Conservation (phyloP, 2,797 vertebrate genomes). For the Melanotaenia parkinsoni region DNA sequence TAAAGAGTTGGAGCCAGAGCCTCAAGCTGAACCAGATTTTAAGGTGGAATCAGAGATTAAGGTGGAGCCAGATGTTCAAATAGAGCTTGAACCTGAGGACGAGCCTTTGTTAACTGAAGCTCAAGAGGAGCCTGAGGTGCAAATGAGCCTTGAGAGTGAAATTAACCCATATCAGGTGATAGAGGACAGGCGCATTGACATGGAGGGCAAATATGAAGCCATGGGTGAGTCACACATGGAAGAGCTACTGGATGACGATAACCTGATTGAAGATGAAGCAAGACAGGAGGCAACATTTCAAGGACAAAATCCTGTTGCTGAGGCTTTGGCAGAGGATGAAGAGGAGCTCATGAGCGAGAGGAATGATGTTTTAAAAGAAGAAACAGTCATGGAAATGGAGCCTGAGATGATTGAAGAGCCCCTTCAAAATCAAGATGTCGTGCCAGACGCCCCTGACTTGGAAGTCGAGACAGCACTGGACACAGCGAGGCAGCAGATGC, state of each 20-base stretch:
- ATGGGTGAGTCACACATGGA: conserved; percentile 26
- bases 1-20: neutral
- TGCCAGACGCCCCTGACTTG: conserved; percentile 8
- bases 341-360: neutral
- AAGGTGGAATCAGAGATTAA: conserved; percentile 11
- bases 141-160: conserved; percentile 18
- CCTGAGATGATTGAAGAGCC: conserved; percentile 16
- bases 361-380: neutral
- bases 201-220: conserved; percentile 15
- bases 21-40: neutral
- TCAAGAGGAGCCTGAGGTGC: conserved; percentile 8
- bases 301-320: neutral
- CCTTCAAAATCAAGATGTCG: neutral
- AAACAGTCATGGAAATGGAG: conserved; percentile 34
- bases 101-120: neutral
- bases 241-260: conserved; percentile 23
- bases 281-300: neutral
- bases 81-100: conserved; percentile 14
- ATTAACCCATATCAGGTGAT: neutral
- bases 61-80: conserved; percentile 13
- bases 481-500: neutral
- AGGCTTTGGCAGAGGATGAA: conserved; percentile 7
- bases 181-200: conserved; percentile 23
- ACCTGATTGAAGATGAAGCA: conserved; percentile 1
- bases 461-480: conserved; percentile 40